Evolutionary conservation across 1,140 invertebrate species (phyloP).

Genomic region (Tetragnatha versicolor): DNA sequence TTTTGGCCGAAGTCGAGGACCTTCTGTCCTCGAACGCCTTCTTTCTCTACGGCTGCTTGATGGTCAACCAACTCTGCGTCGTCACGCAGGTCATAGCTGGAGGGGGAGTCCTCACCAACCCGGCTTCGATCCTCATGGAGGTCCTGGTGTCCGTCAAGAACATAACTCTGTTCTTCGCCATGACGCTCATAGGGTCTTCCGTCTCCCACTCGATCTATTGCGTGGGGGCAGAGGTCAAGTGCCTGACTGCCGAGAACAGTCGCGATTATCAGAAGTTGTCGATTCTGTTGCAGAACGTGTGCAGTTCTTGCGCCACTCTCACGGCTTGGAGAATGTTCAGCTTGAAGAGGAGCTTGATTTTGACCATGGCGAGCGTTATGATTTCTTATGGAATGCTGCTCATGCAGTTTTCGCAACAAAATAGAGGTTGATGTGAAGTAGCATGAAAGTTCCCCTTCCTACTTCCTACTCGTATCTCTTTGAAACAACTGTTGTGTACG

Average conservation of each 20-base stretch:
- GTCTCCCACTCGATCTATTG: background rate
- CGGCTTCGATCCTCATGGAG: constrained; percentile 16
- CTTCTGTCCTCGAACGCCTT: constrained; percentile 1
- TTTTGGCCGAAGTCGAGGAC: constrained; percentile 12
- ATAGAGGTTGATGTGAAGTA: too few relatives aligned
- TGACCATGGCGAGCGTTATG: constrained; percentile 33
- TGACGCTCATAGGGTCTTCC: constrained; percentile 17
- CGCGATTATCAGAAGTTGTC: constrained; percentile 9
- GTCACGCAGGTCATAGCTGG: constrained; percentile 19
- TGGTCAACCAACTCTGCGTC: constrained; percentile 36
- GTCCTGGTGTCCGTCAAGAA: constrained; percentile 28
- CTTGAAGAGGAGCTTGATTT: constrained; percentile 20
- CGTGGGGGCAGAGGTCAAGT: background rate
- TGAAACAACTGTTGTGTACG: too few relatives aligned
- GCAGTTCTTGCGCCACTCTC: background rate
- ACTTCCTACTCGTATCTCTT: too few relatives aligned
- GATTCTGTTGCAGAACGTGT: constrained; percentile 21
- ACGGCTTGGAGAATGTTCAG: constrained; percentile 46
- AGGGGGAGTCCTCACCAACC: background rate
- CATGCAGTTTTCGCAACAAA: constrained; percentile 39
- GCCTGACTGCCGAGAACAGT: background rate
- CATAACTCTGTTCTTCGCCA: background rate
- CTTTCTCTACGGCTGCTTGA: constrained; percentile 29
- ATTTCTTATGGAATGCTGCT: constrained; percentile 36
- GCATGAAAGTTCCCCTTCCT: too few relatives aligned